Conservation (phyloP, 1,140 invertebrate species). For the Drosophila hydei region DNA sequence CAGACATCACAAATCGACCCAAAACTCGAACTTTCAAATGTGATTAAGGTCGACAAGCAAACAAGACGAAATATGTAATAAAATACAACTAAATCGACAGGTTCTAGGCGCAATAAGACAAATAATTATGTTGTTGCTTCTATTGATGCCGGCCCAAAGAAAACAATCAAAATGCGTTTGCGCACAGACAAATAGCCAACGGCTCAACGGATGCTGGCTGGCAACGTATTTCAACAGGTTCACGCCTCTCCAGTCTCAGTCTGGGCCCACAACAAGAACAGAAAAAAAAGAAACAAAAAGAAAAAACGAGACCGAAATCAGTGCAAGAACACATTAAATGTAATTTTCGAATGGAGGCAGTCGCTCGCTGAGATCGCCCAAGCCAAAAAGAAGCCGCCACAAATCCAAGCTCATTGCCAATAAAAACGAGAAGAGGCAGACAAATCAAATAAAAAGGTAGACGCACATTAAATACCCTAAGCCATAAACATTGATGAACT, state of each 20-base stretch:
- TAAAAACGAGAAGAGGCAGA: neutral
- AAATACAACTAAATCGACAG: constrained; percentile 57
- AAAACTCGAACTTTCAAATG: constrained; percentile 65
- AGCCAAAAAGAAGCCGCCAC: constrained; percentile 45
- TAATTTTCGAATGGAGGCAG: constrained; percentile 53
- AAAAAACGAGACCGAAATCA: constrained; percentile 41
- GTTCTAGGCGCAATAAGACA: constrained; percentile 57
- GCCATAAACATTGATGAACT: no score
- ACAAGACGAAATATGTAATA: neutral
- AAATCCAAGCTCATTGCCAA: constrained; percentile 4
- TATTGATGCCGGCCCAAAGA: constrained; percentile 26
- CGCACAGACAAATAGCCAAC: constrained; percentile 28
- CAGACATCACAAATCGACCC: neutral
- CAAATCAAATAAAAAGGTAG: neutral
- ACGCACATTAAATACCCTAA: neutral
- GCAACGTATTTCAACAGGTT: constrained; percentile 68
- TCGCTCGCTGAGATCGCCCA: no score
- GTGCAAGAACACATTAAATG: constrained; percentile 64
- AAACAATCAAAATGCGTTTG: constrained; percentile 40
- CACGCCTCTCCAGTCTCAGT: constrained; percentile 61
- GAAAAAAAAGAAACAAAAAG: neutral
- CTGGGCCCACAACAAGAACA: neutral
- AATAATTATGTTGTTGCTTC: constrained; percentile 48
- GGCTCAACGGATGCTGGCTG: constrained; percentile 43
- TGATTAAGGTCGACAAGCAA: constrained; percentile 63